Evolutionary conservation across 2,888 invertebrate species (phyloP), one percentile per base, ranked within the genome.

Genomic region (Synergus japonicus): DNA sequence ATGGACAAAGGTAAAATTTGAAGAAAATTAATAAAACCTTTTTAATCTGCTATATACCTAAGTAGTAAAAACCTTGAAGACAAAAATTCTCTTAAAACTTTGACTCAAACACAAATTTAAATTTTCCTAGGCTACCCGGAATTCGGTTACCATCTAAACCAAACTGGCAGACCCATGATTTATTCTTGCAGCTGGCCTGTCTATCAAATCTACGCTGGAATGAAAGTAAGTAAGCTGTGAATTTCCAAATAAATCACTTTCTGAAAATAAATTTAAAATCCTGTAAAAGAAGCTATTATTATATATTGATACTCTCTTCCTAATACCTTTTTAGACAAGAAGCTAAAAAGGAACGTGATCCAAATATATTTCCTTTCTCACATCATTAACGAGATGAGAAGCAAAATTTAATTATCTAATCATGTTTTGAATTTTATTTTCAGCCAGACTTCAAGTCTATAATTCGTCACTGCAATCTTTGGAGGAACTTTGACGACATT

Each of bases 171-270:
- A 44, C 95, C 96, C 15, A 99, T 99, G 96, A 95, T 99, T 77
- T 99, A 98, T 93, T 98, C 98, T 0, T 99, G 99, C 93, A 98
- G 98, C 92, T 99, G 99, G 99, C 99, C 99, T 0, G 98, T 98
- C 73, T 99, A 99, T 92, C 97, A 98, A 93, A 97, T 97, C 86
- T 97, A 97, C 90, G 96, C 97, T 84, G 97, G 97, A 78, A 93
- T 94, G 90, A 92, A 92, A 92, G 94, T 94, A 88, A 90, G 89
- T 83, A 79, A 22, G 1, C 22, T 29, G 8, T 18, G 18, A 3
- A 58, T 58, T 10, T 8, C 58, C n/a, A 58, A 9, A 18, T n/a
- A 3, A 18, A 58, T 18, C n/a, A 58, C 58, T 58, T 58, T 10
- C 18, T 3, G 10, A 58, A 15, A 58, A 3, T 10, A 58, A 9